Conservation (phyloP, 2,797 vertebrate species). For the Sebastes paucispinis region DNA sequence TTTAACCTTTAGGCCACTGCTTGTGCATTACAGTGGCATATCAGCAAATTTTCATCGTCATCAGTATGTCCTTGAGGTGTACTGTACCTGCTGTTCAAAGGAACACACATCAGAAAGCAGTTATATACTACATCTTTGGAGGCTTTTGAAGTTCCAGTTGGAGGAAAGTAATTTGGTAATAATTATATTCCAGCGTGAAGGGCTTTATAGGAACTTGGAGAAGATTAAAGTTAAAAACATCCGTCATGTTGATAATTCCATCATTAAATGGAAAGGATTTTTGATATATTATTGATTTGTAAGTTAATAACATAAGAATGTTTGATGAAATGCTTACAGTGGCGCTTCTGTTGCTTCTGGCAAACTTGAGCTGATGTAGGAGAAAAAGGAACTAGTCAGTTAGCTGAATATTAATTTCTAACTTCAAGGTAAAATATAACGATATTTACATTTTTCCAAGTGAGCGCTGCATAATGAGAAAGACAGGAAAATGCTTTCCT, state of each 20-base stretch:
- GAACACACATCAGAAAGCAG: slow-evolving; percentile 2
- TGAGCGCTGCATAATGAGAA: slow-evolving; percentile 2
- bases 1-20: not conserved
- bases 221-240: not conserved
- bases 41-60: slow-evolving; percentile 1
- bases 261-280: not conserved
- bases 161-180: not conserved
- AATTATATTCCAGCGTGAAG: not conserved
- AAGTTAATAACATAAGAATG: not conserved
- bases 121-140: not conserved
- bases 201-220: not conserved
- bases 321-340: not conserved
- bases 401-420: not conserved
- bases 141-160: not conserved
- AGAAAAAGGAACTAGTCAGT: not conserved
- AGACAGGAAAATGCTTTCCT: not conserved
- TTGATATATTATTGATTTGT: not conserved
- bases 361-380: not conserved
- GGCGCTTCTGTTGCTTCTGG: not conserved
- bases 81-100: slow-evolving; percentile 21
- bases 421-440: not conserved
- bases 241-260: not conserved
- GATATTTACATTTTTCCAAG: not conserved
- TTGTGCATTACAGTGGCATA: not conserved
- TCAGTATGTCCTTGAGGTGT: not conserved